phyloP scores from a whole-genome alignment of 2,113 vertebrate species.

The Amazona vittata region DNA sequence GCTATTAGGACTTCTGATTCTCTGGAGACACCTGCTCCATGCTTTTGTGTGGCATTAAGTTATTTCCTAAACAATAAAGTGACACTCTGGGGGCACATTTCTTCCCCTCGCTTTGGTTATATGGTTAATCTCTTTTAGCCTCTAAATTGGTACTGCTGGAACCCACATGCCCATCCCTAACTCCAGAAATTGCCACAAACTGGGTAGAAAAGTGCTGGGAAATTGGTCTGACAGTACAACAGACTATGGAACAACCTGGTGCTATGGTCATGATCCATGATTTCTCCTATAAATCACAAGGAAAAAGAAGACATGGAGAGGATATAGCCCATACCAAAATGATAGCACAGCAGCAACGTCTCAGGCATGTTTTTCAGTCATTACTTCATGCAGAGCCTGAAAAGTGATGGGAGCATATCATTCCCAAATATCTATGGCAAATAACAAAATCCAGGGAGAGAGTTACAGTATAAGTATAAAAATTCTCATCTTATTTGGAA shows the following conservation, averaged over 20 bases:
- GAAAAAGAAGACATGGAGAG: not conserved
- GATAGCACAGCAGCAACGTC: not conserved
- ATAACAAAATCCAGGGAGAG: not conserved
- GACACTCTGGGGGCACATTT: not conserved
- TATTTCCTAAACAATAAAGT: not conserved
- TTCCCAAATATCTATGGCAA: not conserved
- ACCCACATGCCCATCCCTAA: fast-evolving
- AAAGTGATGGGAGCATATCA: not conserved
- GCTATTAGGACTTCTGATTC: not conserved
- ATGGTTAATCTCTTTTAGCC: not conserved
- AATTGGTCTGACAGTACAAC: fast-evolving
- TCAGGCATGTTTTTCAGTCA: not conserved
- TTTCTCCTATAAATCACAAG: not conserved
- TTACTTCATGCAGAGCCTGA: not conserved
- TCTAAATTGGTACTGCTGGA: not conserved
- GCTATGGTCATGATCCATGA: not conserved
- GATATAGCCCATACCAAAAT: not conserved
- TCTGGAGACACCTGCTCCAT: not conserved
- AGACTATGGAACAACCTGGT: not conserved
- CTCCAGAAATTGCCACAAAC: not conserved
- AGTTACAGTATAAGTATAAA: not conserved
- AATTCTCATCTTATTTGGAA: not conserved
- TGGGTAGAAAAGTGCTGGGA: not conserved
- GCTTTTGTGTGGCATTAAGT: not conserved
- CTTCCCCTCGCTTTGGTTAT: not conserved